These are phyloP conservation scores for Pollicipes pollicipes DNA, from an alignment of 1,140 invertebrate species.

Conservation along the genomic window DNA sequence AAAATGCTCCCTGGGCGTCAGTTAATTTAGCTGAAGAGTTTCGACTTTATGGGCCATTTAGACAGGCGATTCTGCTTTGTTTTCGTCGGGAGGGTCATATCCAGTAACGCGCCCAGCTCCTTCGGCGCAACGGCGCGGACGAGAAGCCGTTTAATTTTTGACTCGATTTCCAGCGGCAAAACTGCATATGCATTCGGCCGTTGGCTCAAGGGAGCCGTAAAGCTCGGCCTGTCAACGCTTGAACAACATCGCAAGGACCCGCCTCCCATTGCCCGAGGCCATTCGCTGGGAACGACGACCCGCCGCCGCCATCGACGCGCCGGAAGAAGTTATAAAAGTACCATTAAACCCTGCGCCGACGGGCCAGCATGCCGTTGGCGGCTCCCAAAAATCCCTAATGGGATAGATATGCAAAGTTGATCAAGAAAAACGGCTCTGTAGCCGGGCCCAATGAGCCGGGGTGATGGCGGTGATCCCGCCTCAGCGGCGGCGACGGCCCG, in stretches of 20 bases:
- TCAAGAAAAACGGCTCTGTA: background rate
- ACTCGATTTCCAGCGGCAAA: background rate
- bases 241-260: too few species aligned
- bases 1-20: background rate
- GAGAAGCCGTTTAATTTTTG: background rate
- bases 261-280: background rate
- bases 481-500: too few species aligned
- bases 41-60: background rate
- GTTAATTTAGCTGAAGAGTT: background rate
- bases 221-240: background rate
- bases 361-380: background rate
- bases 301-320: background rate
- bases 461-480: too few species aligned
- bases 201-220: background rate
- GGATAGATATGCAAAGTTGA: background rate
- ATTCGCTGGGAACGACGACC: background rate
- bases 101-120: background rate
- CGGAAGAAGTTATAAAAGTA: conserved; percentile 1
- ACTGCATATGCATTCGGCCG: background rate
- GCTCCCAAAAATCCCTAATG: background rate
- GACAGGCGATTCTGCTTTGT: background rate
- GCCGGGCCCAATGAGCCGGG: background rate
- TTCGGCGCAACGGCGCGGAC: background rate
- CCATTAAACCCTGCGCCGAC: background rate
- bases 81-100: background rate